Percentiles rank a stretch among this genome's conserved stretches.
Evolutionary conservation across 2,888 invertebrate genomes (phyloP).

Genomic region (Limnephilus rhombicus): DNA sequence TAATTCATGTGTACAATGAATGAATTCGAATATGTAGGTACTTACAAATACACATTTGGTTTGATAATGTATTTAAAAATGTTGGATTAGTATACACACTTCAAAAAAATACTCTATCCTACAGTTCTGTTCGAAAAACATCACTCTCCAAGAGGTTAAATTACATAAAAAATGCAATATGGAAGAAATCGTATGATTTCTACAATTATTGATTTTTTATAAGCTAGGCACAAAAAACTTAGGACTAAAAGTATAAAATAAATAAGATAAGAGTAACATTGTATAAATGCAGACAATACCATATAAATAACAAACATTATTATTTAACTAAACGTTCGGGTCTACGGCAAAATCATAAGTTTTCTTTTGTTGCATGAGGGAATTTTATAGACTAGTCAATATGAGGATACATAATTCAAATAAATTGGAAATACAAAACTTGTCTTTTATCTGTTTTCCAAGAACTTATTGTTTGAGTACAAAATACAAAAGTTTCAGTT

Average conservation of each 20-base stretch:
- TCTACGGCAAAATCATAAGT: not conserved
- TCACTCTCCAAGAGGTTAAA: not conserved
- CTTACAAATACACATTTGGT: not conserved
- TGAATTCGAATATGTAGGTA: not conserved
- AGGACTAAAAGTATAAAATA: conserved; percentile 14
- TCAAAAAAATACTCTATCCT: no score
- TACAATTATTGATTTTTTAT: not conserved
- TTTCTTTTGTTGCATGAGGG: not conserved
- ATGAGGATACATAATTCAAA: not conserved
- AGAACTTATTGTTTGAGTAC: not conserved
- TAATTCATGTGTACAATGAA: no score
- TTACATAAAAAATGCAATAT: not conserved
- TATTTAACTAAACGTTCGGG: not conserved
- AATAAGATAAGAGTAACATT: conserved; percentile 23
- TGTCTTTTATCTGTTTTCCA: not conserved
- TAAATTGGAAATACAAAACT: not conserved
- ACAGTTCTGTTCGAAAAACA: no score
- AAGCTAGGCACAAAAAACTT: conserved; percentile 34
- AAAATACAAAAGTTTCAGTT: not conserved
- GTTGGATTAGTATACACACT: no score
- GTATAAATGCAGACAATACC: conserved; percentile 22
- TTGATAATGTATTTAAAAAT: no score
- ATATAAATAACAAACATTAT: conserved; percentile 32
- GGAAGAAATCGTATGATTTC: not conserved
- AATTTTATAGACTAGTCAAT: not conserved